Evolutionary conservation across 2,797 vertebrate genomes (phyloP).

Genomic region (Bradypus variegatus): DNA sequence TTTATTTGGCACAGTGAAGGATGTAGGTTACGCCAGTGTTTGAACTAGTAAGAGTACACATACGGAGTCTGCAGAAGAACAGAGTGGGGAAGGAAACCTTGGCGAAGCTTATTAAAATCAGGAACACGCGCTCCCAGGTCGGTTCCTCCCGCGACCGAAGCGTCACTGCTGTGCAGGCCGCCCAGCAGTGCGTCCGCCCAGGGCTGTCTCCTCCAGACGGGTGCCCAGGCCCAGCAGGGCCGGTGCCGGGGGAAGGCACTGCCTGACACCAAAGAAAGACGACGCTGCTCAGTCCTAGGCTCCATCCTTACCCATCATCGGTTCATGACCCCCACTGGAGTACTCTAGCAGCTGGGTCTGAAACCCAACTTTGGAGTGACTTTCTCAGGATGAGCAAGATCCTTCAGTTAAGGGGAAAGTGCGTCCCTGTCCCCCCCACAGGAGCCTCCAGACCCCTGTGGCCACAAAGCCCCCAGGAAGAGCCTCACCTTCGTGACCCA

Average conservation of each 20-base stretch:
- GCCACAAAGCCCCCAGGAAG: not conserved
- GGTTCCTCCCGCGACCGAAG: not conserved
- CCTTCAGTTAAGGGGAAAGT: not conserved
- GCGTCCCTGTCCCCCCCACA: not conserved
- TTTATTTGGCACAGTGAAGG: not conserved
- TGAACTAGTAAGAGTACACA: fast-evolving
- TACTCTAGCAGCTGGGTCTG: not conserved
- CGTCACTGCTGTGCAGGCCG: not conserved
- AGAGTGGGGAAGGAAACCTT: not conserved
- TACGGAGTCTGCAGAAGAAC: fast-evolving
- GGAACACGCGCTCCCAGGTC: not conserved
- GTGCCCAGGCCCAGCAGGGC: not conserved
- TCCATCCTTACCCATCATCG: not conserved
- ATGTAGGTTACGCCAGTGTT: fast-evolving
- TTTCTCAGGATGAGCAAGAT: fast-evolving
- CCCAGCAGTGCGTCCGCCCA: not conserved
- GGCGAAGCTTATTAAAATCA: not conserved
- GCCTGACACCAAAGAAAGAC: not conserved
- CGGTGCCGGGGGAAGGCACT: too few species aligned
- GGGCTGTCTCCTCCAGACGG: not conserved
- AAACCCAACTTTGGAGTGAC: not conserved
- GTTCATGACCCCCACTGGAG: not conserved
- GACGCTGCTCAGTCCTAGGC: too few species aligned
- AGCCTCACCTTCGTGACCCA: conserved; percentile 54
- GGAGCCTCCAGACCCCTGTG: not conserved